These are phyloP conservation scores for Calyptomena viridis DNA, from an alignment of 2,113 vertebrate species.

Conservation along the genomic window DNA sequence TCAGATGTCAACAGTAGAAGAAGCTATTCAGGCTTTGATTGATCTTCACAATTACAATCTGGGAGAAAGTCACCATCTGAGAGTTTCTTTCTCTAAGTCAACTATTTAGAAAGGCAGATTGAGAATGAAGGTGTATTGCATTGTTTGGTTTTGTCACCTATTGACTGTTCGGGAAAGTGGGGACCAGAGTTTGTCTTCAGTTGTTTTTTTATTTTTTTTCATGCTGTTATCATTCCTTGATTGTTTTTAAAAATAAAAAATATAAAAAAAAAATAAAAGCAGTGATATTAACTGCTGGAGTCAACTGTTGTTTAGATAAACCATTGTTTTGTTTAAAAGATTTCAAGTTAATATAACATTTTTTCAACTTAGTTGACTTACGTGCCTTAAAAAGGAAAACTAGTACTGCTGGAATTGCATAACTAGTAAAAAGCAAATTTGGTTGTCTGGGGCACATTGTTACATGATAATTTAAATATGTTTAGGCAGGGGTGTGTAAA, in stretches of 20 bases:
- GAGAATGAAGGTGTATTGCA: conserved; percentile 66
- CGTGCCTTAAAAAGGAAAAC: conserved; percentile 94
- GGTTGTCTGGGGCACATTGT: conserved; percentile 83
- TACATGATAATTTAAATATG: conserved; percentile 78
- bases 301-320: conserved; percentile 76
- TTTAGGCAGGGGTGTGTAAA: conserved; percentile 83
- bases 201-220: not conserved
- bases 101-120: conserved; percentile 84
- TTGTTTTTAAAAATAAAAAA: conserved; percentile 67
- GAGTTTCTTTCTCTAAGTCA: conserved; percentile 98
- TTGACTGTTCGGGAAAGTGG: conserved; percentile 86
- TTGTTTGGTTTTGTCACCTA: conserved; percentile 80
- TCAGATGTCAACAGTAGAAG: conserved; percentile 96
- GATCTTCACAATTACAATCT: conserved; percentile 99
- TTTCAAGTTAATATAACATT: conserved; percentile 71
- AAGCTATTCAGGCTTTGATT: conserved; percentile 95
- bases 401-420: conserved; percentile 80
- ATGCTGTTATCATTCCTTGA: conserved; percentile 82
- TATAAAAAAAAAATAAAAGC: conserved; percentile 36
- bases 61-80: conserved; percentile 95
- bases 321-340: conserved; percentile 75
- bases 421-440: conserved; percentile 73
- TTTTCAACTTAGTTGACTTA: conserved; percentile 82
- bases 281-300: conserved; percentile 71
- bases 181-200: conserved; percentile 84